Base-by-base conservation (phyloP, 2,113 vertebrate genomes). In the Paraplagusia blochii region DNA sequence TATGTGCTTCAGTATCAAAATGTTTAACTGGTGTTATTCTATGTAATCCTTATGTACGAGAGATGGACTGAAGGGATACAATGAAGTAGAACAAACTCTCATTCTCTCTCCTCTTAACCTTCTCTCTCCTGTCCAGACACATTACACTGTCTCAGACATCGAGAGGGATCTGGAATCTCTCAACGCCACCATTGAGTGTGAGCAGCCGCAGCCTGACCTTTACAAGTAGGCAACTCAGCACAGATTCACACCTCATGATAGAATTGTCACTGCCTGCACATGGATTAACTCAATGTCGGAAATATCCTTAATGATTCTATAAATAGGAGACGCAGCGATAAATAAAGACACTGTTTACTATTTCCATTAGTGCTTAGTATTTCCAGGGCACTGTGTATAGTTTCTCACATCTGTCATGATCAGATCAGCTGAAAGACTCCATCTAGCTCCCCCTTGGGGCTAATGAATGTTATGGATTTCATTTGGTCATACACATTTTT, bases 131-230 rank as follows among this genome's bases (percentile, higher is more conserved):
- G 12, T 60, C 14, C 61, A 99, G 97, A 98, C 94, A 44, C 93
- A 98, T 82, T 95, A 93, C 29, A 94, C 94, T 0, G 94, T 99
- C 75, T 89, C 91, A 61, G 95, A 98, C 70, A 91, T 89, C 0
- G 90, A 91, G 0, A 91, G 89, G 63, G 91, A 93, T 85, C 90
- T 98, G 56, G 87, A 93, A 57, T 57, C 74, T 72, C 92, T 99
- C 80, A 90, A 56, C 0, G 95, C 95, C 85, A 90, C 93, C 0
- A 94, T 99, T 1, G 97, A 99, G 88, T 98, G 97, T 54, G 97
- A 99, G 53, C 94, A 98, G 83, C 95, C 97, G 0, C 97, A 99
- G 66, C 93, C 96, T 34, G 96, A 98, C 90, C 95, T 99, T 85
- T 98, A 99, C 90, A 98, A 96, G 96, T 99, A 93, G 78, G 93